Conservation (phyloP, 1,140 invertebrate genomes). For the Brevipalpus yothersi region DNA sequence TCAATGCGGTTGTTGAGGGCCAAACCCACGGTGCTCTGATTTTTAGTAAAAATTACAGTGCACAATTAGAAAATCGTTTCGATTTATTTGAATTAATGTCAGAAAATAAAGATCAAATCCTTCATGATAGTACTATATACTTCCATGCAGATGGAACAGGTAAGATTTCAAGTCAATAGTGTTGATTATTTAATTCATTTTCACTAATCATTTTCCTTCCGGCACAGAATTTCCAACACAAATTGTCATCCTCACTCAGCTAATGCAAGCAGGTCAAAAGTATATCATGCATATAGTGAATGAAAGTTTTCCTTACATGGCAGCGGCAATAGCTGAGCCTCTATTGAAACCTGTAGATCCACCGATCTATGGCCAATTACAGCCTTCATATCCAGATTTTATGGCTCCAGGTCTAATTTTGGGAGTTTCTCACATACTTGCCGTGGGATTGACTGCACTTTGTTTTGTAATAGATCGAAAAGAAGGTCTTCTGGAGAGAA, state of each 20-base stretch:
- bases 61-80: background rate
- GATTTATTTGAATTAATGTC: background rate
- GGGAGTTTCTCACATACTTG: conserved; percentile 79
- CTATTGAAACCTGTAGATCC: background rate
- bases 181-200: too few relatives aligned
- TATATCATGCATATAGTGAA: background rate
- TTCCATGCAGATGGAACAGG: background rate
- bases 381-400: conserved; percentile 51
- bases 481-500: conserved; percentile 64
- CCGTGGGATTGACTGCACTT: conserved; percentile 70
- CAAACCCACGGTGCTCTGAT: conserved; percentile 4
- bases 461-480: conserved; percentile 72
- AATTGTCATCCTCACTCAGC: background rate
- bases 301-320: background rate
- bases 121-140: background rate
- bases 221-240: background rate
- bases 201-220: too few relatives aligned
- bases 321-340: background rate
- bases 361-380: conserved; percentile 2
- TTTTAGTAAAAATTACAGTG: conserved; percentile 6
- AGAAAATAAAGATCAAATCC: background rate
- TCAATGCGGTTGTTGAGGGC: conserved; percentile 3
- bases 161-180: background rate
- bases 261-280: background rate
- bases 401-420: conserved; percentile 80